Evolutionary conservation across 2,797 vertebrate genomes (phyloP).

Genomic region (Centroberyx gerrardi): DNA sequence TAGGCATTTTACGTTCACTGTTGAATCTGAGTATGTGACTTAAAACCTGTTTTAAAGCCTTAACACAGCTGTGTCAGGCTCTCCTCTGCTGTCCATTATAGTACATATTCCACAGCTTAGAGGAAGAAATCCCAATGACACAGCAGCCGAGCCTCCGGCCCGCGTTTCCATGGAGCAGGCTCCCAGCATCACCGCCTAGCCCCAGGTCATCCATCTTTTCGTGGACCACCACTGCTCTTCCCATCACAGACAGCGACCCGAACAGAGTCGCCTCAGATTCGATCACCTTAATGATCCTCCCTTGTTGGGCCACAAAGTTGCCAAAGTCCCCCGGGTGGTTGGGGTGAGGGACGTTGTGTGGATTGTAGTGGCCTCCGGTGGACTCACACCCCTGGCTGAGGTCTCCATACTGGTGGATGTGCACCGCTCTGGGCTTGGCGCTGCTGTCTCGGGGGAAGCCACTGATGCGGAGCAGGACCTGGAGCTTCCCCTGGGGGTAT

Average conservation of each 20-base stretch:
- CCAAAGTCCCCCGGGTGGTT: conserved; percentile 94
- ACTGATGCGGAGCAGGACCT: conserved; percentile 84
- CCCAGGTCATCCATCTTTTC: conserved; percentile 92
- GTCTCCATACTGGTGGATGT: conserved; percentile 94
- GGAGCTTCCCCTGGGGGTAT: conserved; percentile 79
- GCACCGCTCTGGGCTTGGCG: conserved; percentile 86
- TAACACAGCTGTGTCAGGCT: not conserved
- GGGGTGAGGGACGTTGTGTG: conserved; percentile 86
- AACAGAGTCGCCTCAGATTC: conserved; percentile 84
- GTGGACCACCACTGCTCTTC: conserved; percentile 92
- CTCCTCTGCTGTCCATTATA: not conserved
- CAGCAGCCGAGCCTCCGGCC: conserved; percentile 94
- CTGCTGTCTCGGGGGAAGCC: conserved; percentile 83
- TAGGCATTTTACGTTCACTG: too few relatives aligned
- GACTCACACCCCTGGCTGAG: conserved; percentile 89
- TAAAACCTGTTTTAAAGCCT: not conserved
- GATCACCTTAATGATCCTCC: conserved; percentile 80
- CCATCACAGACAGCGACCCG: conserved; percentile 85
- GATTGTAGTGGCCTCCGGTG: conserved; percentile 93
- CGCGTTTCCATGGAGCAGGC: conserved; percentile 92
- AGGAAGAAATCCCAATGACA: conserved; percentile 86
- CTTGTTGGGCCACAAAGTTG: conserved; percentile 89
- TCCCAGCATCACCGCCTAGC: conserved; percentile 88
- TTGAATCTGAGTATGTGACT: not conserved
- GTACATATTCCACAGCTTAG: conserved; percentile 82